Evolutionary conservation across 2,888 invertebrate species (phyloP).

Genomic region (Lithophane leautieri): DNA sequence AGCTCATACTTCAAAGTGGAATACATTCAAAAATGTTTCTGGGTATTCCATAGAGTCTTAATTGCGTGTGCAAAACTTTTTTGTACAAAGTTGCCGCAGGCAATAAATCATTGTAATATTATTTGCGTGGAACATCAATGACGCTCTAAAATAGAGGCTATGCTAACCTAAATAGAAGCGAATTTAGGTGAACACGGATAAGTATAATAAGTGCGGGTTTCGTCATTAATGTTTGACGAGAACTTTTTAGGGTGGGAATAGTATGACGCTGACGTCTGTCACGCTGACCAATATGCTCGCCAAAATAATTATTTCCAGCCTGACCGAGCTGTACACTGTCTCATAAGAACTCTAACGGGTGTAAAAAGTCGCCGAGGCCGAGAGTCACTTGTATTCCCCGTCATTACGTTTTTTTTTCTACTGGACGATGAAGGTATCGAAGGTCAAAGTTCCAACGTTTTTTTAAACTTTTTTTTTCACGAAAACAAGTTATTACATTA

Average conservation of each 20-base stretch:
- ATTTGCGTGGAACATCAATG: conserved; percentile 9
- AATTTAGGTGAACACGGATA: too few species aligned
- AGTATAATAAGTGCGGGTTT: neutral
- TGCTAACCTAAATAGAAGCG: neutral
- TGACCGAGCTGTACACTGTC: too few species aligned
- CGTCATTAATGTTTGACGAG: conserved; percentile 9
- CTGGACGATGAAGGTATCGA: too few species aligned
- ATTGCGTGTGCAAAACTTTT: conserved; percentile 34
- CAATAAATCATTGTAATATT: neutral
- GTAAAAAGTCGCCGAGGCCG: too few species aligned
- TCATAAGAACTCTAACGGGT: too few species aligned
- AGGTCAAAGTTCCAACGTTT: too few species aligned
- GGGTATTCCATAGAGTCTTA: neutral
- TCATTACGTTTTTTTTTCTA: too few species aligned
- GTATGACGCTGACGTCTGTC: neutral
- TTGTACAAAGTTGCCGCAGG: neutral
- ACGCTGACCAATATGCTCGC: neutral
- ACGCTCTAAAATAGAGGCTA: neutral
- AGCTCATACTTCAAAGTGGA: neutral
- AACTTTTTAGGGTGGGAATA: neutral
- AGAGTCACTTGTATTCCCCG: too few species aligned
- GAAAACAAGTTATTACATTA: too few species aligned
- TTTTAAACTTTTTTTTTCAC: too few species aligned
- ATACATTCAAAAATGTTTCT: too few species aligned
- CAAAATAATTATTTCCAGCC: neutral